Conservation (phyloP, 2,113 vertebrate species). For the western clawed frog (Xenopus tropicalis) region DNA sequence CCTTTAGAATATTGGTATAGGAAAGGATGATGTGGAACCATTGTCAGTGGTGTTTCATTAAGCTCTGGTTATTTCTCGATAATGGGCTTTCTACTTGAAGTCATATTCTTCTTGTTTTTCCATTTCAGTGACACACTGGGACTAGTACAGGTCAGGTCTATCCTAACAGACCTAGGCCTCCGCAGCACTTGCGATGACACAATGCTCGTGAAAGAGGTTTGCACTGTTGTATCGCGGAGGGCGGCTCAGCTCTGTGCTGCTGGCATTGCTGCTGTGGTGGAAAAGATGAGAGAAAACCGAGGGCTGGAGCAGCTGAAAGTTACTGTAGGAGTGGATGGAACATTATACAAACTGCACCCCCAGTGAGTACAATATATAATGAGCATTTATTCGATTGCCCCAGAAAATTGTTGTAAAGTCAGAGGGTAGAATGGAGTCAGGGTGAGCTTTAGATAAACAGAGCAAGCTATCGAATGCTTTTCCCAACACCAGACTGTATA, state of each 20-base stretch:
- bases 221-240: constrained; percentile 59
- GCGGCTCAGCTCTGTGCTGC: constrained; percentile 66
- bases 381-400: too few relatives aligned
- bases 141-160: constrained; percentile 54
- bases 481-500: too few relatives aligned
- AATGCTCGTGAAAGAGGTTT: constrained; percentile 64
- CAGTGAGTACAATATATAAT: constrained; percentile 62
- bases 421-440: too few relatives aligned
- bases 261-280: constrained; percentile 63
- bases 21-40: too few relatives aligned
- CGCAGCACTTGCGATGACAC: constrained; percentile 57
- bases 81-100: too few relatives aligned
- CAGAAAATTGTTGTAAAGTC: too few relatives aligned
- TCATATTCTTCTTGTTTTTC: not conserved
- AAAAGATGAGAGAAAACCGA: constrained; percentile 68
- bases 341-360: constrained; percentile 69
- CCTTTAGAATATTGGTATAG: too few relatives aligned
- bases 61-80: too few relatives aligned
- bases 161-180: constrained; percentile 58
- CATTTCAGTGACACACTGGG: constrained; percentile 57
- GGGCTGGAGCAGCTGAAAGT: constrained; percentile 50
- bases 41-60: too few relatives aligned
- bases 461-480: too few relatives aligned
- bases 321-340: constrained; percentile 68
- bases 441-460: too few relatives aligned